Percentiles rank a stretch among this genome's conserved stretches.
These are phyloP conservation scores for Bombus superbus DNA, from an alignment of 1,140 invertebrate genomes.

Conservation along the genomic window DNA sequence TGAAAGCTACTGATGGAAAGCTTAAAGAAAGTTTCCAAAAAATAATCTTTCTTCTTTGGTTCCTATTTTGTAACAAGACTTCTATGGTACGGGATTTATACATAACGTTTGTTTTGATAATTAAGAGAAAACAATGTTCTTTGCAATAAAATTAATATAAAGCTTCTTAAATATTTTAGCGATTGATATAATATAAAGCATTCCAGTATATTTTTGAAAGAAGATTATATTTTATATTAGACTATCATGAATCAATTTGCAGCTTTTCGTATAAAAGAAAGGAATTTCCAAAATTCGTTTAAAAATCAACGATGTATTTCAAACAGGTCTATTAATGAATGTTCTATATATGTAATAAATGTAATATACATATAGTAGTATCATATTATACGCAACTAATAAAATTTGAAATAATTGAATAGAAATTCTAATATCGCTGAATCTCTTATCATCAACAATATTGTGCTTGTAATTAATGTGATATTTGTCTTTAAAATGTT, in stretches of 20 bases:
- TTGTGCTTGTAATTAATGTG: background rate
- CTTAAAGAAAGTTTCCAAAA: background rate
- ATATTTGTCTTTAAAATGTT: background rate
- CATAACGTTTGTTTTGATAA: background rate
- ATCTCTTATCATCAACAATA: background rate
- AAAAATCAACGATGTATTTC: background rate
- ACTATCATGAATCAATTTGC: background rate
- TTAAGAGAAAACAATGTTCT: background rate
- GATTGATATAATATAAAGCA: background rate
- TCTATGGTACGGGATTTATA: background rate
- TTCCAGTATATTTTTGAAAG: slow-evolving; percentile 8
- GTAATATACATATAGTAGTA: background rate
- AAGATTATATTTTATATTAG: background rate
- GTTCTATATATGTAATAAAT: background rate
- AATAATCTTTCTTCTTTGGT: background rate
- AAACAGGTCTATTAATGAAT: too few relatives aligned
- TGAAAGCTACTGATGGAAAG: background rate
- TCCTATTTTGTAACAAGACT: background rate
- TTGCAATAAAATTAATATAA: background rate
- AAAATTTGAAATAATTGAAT: background rate
- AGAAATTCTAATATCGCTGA: background rate
- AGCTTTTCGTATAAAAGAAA: background rate
- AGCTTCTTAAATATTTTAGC: background rate
- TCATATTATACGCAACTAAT: background rate
- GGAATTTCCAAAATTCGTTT: background rate